phyloP scores from a whole-genome alignment of 2,888 invertebrate genomes.

The Acanthosepion pharaonis region DNA sequence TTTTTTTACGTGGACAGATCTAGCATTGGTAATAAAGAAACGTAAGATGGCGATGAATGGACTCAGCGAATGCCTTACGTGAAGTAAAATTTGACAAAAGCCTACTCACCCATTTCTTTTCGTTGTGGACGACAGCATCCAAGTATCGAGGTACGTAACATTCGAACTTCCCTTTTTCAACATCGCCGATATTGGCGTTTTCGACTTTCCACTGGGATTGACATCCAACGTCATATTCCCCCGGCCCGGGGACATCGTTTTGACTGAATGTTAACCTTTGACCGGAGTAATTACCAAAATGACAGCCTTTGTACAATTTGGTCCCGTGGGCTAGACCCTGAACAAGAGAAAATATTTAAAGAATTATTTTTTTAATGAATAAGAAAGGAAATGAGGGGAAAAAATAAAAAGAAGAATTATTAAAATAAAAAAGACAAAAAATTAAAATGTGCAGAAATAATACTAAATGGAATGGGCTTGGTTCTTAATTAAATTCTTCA shows the following conservation, averaged over 20 bases:
- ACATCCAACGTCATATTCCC: conserved; percentile 72
- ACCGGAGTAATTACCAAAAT: conserved; percentile 71
- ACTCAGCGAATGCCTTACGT: too few species aligned
- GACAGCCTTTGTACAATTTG: conserved; percentile 70
- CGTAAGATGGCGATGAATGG: too few species aligned
- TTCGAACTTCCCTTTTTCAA: conserved; percentile 63
- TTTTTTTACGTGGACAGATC: too few species aligned
- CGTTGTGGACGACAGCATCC: conserved; percentile 68
- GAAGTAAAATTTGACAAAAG: background rate
- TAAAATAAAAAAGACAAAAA: too few species aligned
- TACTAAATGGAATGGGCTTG: too few species aligned
- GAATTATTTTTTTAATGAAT: too few species aligned
- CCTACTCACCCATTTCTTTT: conserved; percentile 70
- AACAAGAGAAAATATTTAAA: conserved; percentile 34
- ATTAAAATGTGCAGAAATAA: too few species aligned
- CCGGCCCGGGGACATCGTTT: conserved; percentile 72
- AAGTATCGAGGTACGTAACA: conserved; percentile 72
- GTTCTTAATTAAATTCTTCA: too few species aligned
- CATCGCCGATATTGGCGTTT: conserved; percentile 60
- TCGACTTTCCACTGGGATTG: conserved; percentile 58
- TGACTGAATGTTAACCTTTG: conserved; percentile 68
- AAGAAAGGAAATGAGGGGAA: too few species aligned
- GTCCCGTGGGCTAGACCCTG: conserved; percentile 63
- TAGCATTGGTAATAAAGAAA: too few species aligned
- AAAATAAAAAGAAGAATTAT: too few species aligned